phyloP scores from a whole-genome alignment of 2,113 vertebrate species.

The Varanus komodoensis region DNA sequence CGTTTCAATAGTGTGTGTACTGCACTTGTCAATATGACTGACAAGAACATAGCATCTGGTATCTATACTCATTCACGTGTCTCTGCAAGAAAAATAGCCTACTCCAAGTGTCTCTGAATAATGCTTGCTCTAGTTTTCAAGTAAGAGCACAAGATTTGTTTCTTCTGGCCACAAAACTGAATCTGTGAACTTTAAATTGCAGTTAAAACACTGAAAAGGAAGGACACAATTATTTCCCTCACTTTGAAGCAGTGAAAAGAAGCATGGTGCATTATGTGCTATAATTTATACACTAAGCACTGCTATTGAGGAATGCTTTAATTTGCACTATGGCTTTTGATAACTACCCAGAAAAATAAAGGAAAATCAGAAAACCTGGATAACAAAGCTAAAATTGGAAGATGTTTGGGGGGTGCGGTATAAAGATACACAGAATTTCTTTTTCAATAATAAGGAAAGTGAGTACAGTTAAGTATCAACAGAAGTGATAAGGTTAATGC shows the following conservation, averaged over 20 bases:
- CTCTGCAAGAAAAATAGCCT: conserved; percentile 52
- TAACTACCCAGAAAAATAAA: background rate
- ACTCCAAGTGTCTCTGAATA: conserved; percentile 29
- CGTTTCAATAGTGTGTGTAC: conserved; percentile 12
- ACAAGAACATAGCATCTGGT: conserved; percentile 28
- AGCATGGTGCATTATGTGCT: conserved; percentile 31
- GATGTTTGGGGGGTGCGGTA: background rate
- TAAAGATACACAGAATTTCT: background rate
- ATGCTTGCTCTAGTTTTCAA: conserved; percentile 10
- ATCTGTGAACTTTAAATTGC: conserved; percentile 49
- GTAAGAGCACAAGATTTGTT: conserved; percentile 30
- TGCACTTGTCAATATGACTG: conserved; percentile 25
- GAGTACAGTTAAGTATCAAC: too few species aligned
- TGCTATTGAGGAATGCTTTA: conserved; percentile 17
- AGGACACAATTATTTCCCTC: conserved; percentile 24
- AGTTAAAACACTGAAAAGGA: conserved; percentile 31
- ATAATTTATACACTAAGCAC: conserved; percentile 30
- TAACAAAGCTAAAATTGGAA: background rate
- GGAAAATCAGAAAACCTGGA: background rate
- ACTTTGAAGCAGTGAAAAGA: conserved; percentile 32
- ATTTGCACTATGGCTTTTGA: conserved; percentile 42
- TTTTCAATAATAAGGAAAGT: too few species aligned
- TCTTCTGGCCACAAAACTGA: conserved; percentile 30
- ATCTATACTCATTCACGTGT: conserved; percentile 38
- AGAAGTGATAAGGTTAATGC: too few species aligned